phyloP scores from a whole-genome alignment of 2,797 vertebrate genomes.

The Petrocephalus sullivani region DNA sequence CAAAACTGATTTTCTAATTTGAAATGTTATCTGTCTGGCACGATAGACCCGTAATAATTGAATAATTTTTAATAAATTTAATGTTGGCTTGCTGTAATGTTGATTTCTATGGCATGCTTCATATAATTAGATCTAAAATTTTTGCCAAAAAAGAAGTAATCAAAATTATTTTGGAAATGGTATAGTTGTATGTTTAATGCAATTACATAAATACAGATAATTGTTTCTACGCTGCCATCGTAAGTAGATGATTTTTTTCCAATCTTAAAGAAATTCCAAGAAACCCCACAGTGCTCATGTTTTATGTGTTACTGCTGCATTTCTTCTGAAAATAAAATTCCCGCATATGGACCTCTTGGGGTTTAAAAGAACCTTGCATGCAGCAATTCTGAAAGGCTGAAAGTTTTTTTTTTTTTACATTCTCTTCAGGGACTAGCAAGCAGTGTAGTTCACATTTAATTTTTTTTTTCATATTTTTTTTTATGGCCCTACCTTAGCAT shows the following conservation, averaged over 20 bases:
- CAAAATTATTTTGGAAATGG: slow-evolving; percentile 6
- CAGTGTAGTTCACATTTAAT: not conserved
- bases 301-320: not conserved
- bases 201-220: not conserved
- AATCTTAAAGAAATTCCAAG: not conserved
- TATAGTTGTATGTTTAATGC: not conserved
- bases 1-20: not conserved
- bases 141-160: not conserved
- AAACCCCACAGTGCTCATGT: not conserved
- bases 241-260: not conserved
- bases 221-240: not conserved
- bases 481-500: not conserved
- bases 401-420: not conserved
- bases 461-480: not conserved
- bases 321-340: not conserved
- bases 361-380: slow-evolving; percentile 6
- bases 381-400: not conserved
- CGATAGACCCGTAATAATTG: not conserved
- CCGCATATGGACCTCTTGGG: not conserved
- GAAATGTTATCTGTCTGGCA: not conserved
- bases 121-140: not conserved
- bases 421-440: not conserved
- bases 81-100: not conserved
- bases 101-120: not conserved
- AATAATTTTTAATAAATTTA: slow-evolving; percentile 4